Base-by-base conservation (phyloP, 2,797 vertebrate species). In the Enteromius unitaeniatus region DNA sequence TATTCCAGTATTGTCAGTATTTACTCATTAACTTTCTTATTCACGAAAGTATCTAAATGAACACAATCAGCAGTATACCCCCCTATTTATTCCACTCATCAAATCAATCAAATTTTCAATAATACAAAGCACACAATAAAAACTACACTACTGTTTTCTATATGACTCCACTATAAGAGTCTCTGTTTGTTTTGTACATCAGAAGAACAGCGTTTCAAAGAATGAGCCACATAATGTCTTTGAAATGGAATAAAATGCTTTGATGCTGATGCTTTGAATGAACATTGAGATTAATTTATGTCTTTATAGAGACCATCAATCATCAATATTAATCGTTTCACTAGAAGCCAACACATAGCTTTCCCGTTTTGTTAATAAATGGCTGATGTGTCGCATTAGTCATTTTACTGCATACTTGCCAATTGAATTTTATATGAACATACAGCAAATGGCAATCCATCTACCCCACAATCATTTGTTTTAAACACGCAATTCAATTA, bases 351-450 rank as follows among this genome's bases (percentile, higher is more conserved):
- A 84, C 75, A 64, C 75, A 78, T 55, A 83, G 81, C 74, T 68
- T 69, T 83, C 40, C 75, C 17, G 31, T 49, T 70, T 64, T 60
- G 42, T 70, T 70, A 72, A 83, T 69, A 83, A 83, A 78, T 60
- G 49, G 64, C 37, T 72, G 75, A 70, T 49, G 62, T 78, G 76
- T 84, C 21, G 28, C 82, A 84, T 79, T 72, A 84, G 76, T 84
- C 82, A 84, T 78, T 72, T 72, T 84, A 73, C 67, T 62, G 82
- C 82, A 84, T 26, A 45, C 68, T 72, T 84, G 67, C 40, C 67
- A 62, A 79, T 51, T 72, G 7, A 84, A 70, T 72, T 84, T 78
- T 69, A 70, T 67, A 75, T 68, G 72, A 85, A 45, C 51, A 81
- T 34, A 76, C 49, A 80, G 68, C 78, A 67, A 80, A 49, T 47